Evolutionary conservation across 2,888 invertebrate genomes (phyloP), one percentile per base, ranked within the genome.

Genomic region (Allophyes oxyacanthae): DNA sequence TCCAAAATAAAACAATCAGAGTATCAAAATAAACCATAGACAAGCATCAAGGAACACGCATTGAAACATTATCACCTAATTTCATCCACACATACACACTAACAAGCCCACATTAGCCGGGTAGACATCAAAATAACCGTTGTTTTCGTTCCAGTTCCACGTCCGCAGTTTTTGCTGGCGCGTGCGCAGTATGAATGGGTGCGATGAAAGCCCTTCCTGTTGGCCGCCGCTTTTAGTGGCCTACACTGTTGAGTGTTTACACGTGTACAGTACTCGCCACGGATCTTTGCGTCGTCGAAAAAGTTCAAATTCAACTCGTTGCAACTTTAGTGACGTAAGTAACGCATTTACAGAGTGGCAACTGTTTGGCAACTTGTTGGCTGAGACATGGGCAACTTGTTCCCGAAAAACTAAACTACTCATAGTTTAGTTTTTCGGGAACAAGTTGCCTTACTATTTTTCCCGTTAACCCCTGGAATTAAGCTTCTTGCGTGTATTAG

Each of bases 141-240:
- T 36, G 36, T 20, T 9, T 14, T 43, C 34, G 62, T 40, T 52
- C 69, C 15, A 70, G 50, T 53, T 70, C 33, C 11, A 28, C 32
- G 70, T 42, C 26, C 41, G 61, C 43, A 33, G 36, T 30, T 28
- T 28, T 28, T 28, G 28, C 28, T 8, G 45, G 57, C 44, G 59
- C 56, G 62, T 48, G 66, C 56, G 56, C 45, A 60, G n/a, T 42
- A 13, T 45, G 63, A 53, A 71, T 68, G 63, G 51, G 42, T 25
- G 50, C 70, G 74, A 67, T 78, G 79, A 75, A 67, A 76, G 64
- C 61, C 46, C 61, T 80, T 80, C 79, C 80, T 78, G 77, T 58
- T 58, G 55, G 32, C 51, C 37, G 46, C 53, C 8, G 11, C 26
- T 40, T 36, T 32, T 30, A 37, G 33, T 42, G 42, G 10, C 30